phyloP scores from a whole-genome alignment of 1,140 invertebrate species.

The Magallana angulata region DNA sequence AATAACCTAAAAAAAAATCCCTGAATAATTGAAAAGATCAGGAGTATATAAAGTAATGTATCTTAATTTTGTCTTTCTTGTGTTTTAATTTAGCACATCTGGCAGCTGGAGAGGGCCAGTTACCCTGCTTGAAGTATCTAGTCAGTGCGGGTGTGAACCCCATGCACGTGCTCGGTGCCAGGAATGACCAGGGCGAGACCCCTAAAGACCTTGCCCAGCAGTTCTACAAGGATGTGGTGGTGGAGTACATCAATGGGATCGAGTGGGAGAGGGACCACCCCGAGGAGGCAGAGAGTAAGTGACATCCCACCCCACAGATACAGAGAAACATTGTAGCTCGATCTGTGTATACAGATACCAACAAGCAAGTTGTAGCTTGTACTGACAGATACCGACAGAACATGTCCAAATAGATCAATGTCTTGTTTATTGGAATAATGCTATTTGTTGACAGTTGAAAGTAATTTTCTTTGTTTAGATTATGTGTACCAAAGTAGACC shows the following conservation, averaged over 20 bases:
- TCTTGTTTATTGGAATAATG: no score
- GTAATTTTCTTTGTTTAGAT: no score
- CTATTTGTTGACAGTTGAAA: no score
- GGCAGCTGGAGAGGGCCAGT: constrained; percentile 78
- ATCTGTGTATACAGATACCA: no score
- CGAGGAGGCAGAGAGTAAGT: constrained; percentile 78
- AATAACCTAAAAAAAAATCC: no score
- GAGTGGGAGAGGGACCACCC: constrained; percentile 79
- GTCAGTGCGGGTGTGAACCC: constrained; percentile 74
- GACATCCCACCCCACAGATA: background rate
- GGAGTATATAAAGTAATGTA: no score
- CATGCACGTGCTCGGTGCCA: constrained; percentile 73
- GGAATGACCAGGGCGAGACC: constrained; percentile 80
- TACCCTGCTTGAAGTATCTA: constrained; percentile 79
- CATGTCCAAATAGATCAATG: no score
- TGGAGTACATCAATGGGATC: constrained; percentile 78
- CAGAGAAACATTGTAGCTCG: background rate
- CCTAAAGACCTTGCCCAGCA: constrained; percentile 79
- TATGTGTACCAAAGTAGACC: no score
- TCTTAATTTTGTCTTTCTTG: no score
- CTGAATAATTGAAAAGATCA: no score
- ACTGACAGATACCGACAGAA: no score
- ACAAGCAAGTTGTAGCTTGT: no score
- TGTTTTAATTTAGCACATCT: constrained; percentile 73
- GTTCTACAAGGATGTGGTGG: constrained; percentile 78